These are phyloP conservation scores for Sparus aurata DNA, from an alignment of 2,797 vertebrate species.

Conservation along the genomic window DNA sequence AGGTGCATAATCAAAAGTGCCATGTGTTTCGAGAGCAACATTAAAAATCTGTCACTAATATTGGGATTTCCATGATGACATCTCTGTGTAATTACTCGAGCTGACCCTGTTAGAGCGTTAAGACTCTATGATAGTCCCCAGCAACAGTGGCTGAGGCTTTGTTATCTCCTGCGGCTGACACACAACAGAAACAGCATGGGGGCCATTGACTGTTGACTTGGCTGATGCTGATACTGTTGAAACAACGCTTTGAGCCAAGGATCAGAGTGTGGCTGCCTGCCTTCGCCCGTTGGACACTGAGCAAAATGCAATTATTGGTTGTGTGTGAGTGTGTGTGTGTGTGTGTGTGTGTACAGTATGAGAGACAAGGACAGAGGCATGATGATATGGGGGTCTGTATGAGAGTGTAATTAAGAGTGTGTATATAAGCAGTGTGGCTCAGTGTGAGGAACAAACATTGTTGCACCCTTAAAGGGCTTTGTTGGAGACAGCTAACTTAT, in stretches of 20 bases:
- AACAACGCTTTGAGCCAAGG: slow-evolving; percentile 70
- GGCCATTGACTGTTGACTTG: slow-evolving; percentile 65
- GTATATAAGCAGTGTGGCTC: slow-evolving; percentile 2
- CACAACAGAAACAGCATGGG: slow-evolving; percentile 53
- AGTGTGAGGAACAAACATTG: not conserved
- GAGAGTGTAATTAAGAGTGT: not conserved
- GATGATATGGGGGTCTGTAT: slow-evolving; percentile 12
- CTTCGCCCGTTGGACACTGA: slow-evolving; percentile 52
- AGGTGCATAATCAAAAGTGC: slow-evolving; percentile 33
- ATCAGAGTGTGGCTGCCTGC: slow-evolving; percentile 65
- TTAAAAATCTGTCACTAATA: slow-evolving; percentile 40
- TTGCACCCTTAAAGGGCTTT: not conserved
- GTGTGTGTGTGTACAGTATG: slow-evolving; percentile 12
- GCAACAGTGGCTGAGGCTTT: slow-evolving; percentile 48
- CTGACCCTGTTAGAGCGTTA: slow-evolving; percentile 34
- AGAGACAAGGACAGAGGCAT: slow-evolving; percentile 1
- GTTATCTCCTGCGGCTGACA: slow-evolving; percentile 55
- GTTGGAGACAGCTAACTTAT: not conserved
- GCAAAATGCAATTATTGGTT: slow-evolving; percentile 57
- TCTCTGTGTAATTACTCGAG: slow-evolving; percentile 47
- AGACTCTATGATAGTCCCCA: slow-evolving; percentile 27
- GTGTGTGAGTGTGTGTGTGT: slow-evolving; percentile 28
- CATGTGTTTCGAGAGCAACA: slow-evolving; percentile 4
- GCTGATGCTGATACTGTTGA: slow-evolving; percentile 72
- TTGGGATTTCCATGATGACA: slow-evolving; percentile 15